A percentile compares a stretch with the other conserved stretches of the same genome.
phyloP scores from a whole-genome alignment of 2,113 vertebrate genomes.

The Holacanthus passer region DNA sequence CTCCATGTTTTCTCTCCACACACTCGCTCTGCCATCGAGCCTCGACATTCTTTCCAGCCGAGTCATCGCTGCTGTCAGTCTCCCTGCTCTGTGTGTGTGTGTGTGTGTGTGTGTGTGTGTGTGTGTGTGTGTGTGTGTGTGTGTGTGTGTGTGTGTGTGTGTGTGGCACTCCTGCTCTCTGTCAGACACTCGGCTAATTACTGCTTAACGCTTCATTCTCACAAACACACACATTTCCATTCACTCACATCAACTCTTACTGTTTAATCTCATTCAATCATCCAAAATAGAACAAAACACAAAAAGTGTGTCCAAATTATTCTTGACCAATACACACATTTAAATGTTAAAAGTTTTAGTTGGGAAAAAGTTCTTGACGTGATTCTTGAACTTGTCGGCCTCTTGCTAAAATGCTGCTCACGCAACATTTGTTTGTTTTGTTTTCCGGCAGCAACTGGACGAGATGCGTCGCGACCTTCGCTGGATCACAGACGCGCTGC shows the following conservation, averaged over 20 bases:
- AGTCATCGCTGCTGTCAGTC: slow-evolving; percentile 73
- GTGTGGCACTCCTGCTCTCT: slow-evolving; percentile 12
- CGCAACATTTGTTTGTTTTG: background rate
- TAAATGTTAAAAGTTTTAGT: too few species aligned
- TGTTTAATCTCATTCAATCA: background rate
- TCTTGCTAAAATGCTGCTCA: background rate
- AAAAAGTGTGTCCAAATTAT: too few species aligned
- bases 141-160: slow-evolving; percentile 21
- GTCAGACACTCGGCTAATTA: slow-evolving; percentile 35
- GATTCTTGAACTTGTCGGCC: too few species aligned
- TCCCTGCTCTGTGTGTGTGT: slow-evolving; percentile 14
- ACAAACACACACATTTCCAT: background rate
- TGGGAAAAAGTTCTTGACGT: too few species aligned
- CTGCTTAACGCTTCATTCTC: slow-evolving; percentile 31
- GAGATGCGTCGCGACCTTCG: slow-evolving; percentile 94
- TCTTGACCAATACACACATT: too few species aligned
- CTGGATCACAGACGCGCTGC: slow-evolving; percentile 95
- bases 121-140: slow-evolving; percentile 13
- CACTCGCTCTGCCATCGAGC: slow-evolving; percentile 51
- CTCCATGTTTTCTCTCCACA: slow-evolving; percentile 9
- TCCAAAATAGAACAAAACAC: background rate
- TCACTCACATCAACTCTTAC: background rate
- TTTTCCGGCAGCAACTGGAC: slow-evolving; percentile 90
- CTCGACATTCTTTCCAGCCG: slow-evolving; percentile 78
- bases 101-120: slow-evolving; percentile 12